Evolutionary conservation across 2,888 invertebrate genomes (phyloP).

Genomic region (Spodoptera exigua): DNA sequence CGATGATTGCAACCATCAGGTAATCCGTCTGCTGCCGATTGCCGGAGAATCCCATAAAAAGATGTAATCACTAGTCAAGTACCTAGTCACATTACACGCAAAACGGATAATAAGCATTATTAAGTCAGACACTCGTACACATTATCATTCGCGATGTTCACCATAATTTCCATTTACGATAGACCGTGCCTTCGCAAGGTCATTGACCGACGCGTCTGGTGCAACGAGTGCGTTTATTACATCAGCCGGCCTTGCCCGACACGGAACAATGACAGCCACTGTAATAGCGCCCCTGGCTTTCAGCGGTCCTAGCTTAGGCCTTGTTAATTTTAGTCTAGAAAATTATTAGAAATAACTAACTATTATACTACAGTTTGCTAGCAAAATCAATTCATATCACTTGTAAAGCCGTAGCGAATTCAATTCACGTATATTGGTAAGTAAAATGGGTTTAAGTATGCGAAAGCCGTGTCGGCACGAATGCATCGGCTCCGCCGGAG

Average conservation of each 20-base stretch:
- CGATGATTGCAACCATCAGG: no score
- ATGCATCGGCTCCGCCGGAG: no score
- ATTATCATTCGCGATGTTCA: conserved; percentile 63
- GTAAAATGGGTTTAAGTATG: no score
- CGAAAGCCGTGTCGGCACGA: no score
- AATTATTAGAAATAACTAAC: conserved; percentile 3
- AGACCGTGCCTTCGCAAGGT: conserved; percentile 77
- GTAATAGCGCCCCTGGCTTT: conserved; percentile 59
- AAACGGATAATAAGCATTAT: no score
- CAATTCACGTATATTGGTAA: no score
- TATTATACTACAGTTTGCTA: conserved; percentile 1
- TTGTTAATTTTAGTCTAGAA: conserved; percentile 22
- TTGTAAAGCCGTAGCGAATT: no score
- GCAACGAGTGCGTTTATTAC: conserved; percentile 79
- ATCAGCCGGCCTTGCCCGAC: conserved; percentile 84
- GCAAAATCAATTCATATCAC: no score
- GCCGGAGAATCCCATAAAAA: no score
- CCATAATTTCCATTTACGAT: conserved; percentile 67
- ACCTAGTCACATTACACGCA: no score
- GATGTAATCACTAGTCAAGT: no score
- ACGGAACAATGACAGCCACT: conserved; percentile 79
- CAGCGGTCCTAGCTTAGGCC: conserved; percentile 45
- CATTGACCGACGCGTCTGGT: conserved; percentile 80
- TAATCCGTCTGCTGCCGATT: no score
- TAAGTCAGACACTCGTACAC: conserved; percentile 2